Percentiles rank a stretch among this genome's conserved stretches.
Conservation (phyloP, 2,888 invertebrate species). For the Ditylenchus weischeri region DNA sequence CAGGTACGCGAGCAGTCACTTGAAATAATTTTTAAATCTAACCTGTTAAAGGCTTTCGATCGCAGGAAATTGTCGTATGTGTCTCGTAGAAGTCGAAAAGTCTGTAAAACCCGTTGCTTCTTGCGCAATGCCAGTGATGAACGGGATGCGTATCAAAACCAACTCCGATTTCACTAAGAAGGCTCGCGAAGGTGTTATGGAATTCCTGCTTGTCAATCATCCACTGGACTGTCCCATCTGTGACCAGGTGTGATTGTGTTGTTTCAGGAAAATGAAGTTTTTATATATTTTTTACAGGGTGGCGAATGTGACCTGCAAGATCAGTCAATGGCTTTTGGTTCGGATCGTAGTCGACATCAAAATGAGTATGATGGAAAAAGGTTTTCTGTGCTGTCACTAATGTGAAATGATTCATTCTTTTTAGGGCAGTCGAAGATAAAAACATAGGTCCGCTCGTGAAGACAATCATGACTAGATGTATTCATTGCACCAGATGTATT, state of each 20-base stretch:
- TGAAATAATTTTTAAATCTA: too few relatives aligned
- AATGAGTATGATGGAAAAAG: conserved; percentile 53
- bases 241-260: conserved; percentile 70
- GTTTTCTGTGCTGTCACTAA: conserved; percentile 15
- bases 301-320: conserved; percentile 77
- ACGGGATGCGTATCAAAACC: conserved; percentile 94
- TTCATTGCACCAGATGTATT: conserved; percentile 79
- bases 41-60: conserved; percentile 73
- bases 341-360: conserved; percentile 69
- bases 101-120: conserved; percentile 96
- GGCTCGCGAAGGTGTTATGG: conserved; percentile 78
- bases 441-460: conserved; percentile 96
- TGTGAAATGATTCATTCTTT: conserved; percentile 23
- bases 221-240: conserved; percentile 99
- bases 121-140: conserved; percentile 99
- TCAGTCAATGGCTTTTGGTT: conserved; percentile 97
- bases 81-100: conserved; percentile 96
- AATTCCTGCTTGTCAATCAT: conserved; percentile 95
- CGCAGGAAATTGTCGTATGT: conserved; percentile 99
- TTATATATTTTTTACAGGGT: conserved; percentile 54
- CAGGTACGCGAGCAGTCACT: conserved; percentile 46
- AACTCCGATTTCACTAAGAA: conserved; percentile 81
- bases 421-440: conserved; percentile 94
- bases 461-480: conserved; percentile 98
- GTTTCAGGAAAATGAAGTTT: neutral